Evolutionary conservation across 2,888 invertebrate species (phyloP), one percentile per base, ranked within the genome.

Genomic region (Latrodectus hesperus): DNA sequence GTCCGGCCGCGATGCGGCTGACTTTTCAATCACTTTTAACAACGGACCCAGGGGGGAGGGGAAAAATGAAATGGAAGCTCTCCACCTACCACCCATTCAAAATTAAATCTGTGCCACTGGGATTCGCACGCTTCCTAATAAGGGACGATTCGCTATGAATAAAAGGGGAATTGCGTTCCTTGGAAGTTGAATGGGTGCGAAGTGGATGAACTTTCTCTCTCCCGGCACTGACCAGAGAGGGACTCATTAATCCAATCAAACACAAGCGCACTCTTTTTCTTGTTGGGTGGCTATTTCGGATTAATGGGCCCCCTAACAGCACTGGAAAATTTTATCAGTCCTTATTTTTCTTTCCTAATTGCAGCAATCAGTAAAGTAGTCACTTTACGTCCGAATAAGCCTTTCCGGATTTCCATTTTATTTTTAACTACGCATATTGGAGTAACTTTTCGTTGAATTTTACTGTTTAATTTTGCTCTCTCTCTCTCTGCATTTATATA

Each of bases 61-160:
- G 71, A 75, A 75, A 73, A 74, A 64, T 80, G 79, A 80, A 80
- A 71, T 72, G 79, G 71, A 64, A 55, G n/a, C 51, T 4, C 53
- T 38, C 38, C 38, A 38, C 70, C 22, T 17, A 68, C 64, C 65
- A 17, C 78, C 67, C 68, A 49, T 60, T 51, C 53, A 71, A 86
- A 86, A 86, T 86, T 86, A 86, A 86, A 86, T 86, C 86, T 86
- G 86, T 86, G 86, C 86, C 86, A 80, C 76, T 64, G 86, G 86
- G 86, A 81, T 86, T 86, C 84, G 72, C 67, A 53, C 81, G 74
- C 52, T 49, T 49, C 70, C 81, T 86, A 86, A 86, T 86, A 86
- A 86, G 86, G 75, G 86, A 72, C 72, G 86, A 86, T 76, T 81
- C 80, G 76, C 76, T 64, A 52, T 81, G 86, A 84, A 84, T 72